A percentile compares a stretch with the other conserved stretches of the same genome.
These are phyloP conservation scores for Murina feae DNA, from an alignment of 2,113 vertebrate genomes.

Conservation along the genomic window DNA sequence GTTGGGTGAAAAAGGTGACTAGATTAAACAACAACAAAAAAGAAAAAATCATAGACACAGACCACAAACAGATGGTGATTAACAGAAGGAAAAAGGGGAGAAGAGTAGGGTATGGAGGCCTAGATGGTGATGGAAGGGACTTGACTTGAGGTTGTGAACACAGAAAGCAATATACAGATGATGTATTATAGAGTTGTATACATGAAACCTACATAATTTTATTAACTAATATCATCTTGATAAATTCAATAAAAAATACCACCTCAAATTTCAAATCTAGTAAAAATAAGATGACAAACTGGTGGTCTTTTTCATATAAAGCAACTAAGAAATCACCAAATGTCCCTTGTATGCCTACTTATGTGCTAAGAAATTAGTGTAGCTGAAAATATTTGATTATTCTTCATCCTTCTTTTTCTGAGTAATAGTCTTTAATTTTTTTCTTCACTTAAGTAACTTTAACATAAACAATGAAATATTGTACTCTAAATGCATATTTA, in stretches of 20 bases:
- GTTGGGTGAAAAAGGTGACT: not conserved
- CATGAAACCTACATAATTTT: not conserved
- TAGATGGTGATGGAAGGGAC: not conserved
- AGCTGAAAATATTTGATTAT: slow-evolving; percentile 13
- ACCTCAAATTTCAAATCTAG: not conserved
- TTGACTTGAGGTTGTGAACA: not conserved
- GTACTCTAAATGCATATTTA: slow-evolving; percentile 44
- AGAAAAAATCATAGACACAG: not conserved
- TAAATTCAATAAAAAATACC: not conserved
- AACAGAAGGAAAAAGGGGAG: not conserved
- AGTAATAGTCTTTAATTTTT: slow-evolving; percentile 22
- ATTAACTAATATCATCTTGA: not conserved
- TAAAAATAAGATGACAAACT: not conserved
- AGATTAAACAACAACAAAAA: not conserved
- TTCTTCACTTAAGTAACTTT: slow-evolving; percentile 44
- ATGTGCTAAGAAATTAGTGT: slow-evolving; percentile 30
- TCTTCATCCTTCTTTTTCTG: slow-evolving; percentile 5
- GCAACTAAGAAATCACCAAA: slow-evolving; percentile 13
- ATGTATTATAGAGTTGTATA: not conserved
- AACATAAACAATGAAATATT: slow-evolving; percentile 47
- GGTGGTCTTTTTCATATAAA: not conserved
- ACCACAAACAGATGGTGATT: not conserved
- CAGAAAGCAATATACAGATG: not conserved
- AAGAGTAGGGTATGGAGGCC: not conserved
- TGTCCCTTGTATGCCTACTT: not conserved